Evolutionary conservation across 2,113 vertebrate genomes (phyloP).

Genomic region (Anoplopoma fimbria): DNA sequence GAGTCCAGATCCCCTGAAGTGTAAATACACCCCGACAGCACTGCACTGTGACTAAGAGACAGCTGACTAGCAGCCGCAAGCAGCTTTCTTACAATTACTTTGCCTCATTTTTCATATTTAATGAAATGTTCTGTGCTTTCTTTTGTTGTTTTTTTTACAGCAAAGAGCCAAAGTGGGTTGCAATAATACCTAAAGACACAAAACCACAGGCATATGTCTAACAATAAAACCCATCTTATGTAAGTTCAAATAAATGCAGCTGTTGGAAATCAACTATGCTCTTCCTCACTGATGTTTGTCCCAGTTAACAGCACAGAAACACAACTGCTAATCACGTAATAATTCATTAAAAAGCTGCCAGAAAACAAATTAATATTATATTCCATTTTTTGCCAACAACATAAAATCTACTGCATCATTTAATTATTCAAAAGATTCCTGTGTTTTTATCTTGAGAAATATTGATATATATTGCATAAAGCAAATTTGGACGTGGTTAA

Average conservation of each 20-base stretch:
- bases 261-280: not conserved
- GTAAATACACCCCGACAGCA: not conserved
- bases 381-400: too few species aligned
- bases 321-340: conserved; percentile 4
- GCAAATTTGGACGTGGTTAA: too few species aligned
- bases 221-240: not conserved
- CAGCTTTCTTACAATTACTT: not conserved
- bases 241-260: not conserved
- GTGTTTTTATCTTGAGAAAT: too few species aligned
- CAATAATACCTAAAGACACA: not conserved
- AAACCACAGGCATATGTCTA: not conserved
- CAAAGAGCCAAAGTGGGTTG: not conserved
- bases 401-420: too few species aligned
- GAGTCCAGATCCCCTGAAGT: conserved; percentile 1
- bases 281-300: not conserved
- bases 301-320: not conserved
- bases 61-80: not conserved
- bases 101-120: not conserved
- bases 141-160: not conserved
- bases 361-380: too few species aligned
- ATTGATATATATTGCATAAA: too few species aligned
- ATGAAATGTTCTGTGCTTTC: not conserved
- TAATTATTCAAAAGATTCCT: too few species aligned
- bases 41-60: not conserved
- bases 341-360: conserved; percentile 14